Base-by-base conservation (phyloP, 2,797 vertebrate species). In the Hozukius guyotensis region DNA sequence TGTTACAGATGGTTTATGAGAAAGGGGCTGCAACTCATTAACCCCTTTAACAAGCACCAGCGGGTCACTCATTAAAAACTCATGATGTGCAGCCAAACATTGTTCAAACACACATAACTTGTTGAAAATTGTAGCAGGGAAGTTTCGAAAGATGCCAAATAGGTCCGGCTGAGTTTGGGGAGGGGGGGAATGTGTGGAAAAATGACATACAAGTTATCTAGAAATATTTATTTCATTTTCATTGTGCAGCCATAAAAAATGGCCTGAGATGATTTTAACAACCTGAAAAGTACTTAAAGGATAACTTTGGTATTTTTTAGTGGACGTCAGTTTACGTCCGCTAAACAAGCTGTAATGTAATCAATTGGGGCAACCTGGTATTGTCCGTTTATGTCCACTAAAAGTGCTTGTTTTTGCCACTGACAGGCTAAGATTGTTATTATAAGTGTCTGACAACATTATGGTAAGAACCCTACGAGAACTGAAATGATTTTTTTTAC, bases 51-150 rank as follows among this genome's bases (percentile, higher is more conserved):
- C 49, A 12, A 72, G 20, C 49, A 31, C 4, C 61, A 20, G 16
- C 13, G 8, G 53, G 25, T 75, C 66, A 71, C 72, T 78, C 66
- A 74, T 78, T 78, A 60, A n/a, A 20, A 34, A 71, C 60, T 34
- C 52, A 9, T 4, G 5, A 1, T 34, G 4, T 1, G 4, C 18
- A 16, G 13, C 12, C 8, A 29, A 3, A 36, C n/a, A n/a, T 11
- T 57, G 16, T 22, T 64, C n/a, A 32, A 11, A 49, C 16, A 12
- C 16, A 22, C 49, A 34, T 0, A 42, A n/a, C 2, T 34, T 11
- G 42, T n/a, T 55, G 8, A 57, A 46, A 46, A 42, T 42, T 42
- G 38, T 42, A 42, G 14, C 14, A 0, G 38, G 14, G 6, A 24
- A 32, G 1, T 20, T n/a, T 68, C 14, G 0, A 42, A 22, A 52